These are phyloP conservation scores for Uromys caudimaculatus DNA, from an alignment of 2,797 vertebrate species.

Conservation along the genomic window DNA sequence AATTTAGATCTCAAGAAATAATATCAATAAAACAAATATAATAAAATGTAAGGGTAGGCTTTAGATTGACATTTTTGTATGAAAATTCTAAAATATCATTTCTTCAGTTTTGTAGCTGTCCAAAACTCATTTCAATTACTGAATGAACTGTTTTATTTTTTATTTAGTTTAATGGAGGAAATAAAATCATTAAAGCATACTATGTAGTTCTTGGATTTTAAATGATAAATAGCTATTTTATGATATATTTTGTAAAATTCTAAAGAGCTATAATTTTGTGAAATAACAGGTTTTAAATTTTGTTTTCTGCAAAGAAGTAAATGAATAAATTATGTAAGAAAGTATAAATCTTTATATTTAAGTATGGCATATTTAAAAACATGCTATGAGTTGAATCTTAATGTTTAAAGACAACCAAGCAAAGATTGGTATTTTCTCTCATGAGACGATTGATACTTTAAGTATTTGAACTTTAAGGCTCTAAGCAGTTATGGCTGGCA, in stretches of 20 bases:
- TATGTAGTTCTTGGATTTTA: neutral
- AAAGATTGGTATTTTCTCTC: neutral
- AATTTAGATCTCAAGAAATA: conserved; percentile 4
- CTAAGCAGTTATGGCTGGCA: neutral
- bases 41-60: neutral
- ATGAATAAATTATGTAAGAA: neutral
- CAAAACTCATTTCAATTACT: neutral
- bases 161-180: conserved; percentile 12
- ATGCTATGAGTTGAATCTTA: neutral
- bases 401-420: neutral
- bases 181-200: neutral
- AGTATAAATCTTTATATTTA: neutral
- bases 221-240: neutral
- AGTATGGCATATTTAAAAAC: neutral
- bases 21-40: neutral
- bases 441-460: neutral
- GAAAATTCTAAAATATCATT: neutral
- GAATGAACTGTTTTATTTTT: neutral
- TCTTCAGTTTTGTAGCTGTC: neutral
- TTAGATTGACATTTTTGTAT: conserved; percentile 8
- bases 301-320: neutral
- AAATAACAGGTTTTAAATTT: neutral
- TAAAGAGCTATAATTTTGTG: neutral
- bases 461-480: neutral
- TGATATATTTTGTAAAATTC: conserved; percentile 28